phyloP scores from a whole-genome alignment of 2,888 invertebrate species.

The Fragum sueziense region DNA sequence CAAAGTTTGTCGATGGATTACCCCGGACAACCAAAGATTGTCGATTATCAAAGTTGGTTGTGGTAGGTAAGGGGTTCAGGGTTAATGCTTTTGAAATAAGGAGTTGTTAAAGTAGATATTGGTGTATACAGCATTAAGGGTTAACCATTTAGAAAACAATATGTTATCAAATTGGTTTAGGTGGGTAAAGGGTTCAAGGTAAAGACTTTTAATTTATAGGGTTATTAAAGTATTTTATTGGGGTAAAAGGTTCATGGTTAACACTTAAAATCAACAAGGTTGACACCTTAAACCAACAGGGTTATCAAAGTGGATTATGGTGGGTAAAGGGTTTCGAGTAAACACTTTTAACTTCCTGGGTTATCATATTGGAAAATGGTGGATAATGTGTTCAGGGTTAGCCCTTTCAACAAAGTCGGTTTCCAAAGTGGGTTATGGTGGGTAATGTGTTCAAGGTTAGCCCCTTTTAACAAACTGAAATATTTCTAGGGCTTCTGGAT shows the following conservation, averaged over 20 bases:
- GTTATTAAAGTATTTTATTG: background rate
- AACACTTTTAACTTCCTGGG: too few species aligned
- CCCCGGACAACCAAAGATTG: too few species aligned
- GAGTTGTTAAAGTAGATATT: background rate
- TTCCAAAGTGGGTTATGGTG: background rate
- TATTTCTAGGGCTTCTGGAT: too few species aligned
- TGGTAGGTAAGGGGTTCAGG: background rate
- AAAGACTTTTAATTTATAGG: background rate
- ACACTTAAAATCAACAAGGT: too few species aligned
- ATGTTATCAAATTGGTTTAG: too few species aligned
- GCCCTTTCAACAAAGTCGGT: background rate
- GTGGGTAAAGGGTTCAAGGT: too few species aligned
- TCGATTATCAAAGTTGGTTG: too few species aligned
- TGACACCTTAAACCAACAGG: too few species aligned
- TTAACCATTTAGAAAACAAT: background rate
- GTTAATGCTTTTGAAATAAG: too few species aligned
- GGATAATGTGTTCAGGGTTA: background rate
- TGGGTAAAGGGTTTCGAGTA: background rate
- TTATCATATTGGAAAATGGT: background rate
- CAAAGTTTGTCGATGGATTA: too few species aligned
- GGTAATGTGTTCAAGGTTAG: background rate
- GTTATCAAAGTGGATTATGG: background rate
- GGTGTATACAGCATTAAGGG: background rate
- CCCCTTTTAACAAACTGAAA: too few species aligned
- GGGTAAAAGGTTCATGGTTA: background rate